Percentiles rank a stretch among this genome's conserved stretches.
phyloP scores from a whole-genome alignment of 2,888 invertebrate species.

The Thereva unica region DNA sequence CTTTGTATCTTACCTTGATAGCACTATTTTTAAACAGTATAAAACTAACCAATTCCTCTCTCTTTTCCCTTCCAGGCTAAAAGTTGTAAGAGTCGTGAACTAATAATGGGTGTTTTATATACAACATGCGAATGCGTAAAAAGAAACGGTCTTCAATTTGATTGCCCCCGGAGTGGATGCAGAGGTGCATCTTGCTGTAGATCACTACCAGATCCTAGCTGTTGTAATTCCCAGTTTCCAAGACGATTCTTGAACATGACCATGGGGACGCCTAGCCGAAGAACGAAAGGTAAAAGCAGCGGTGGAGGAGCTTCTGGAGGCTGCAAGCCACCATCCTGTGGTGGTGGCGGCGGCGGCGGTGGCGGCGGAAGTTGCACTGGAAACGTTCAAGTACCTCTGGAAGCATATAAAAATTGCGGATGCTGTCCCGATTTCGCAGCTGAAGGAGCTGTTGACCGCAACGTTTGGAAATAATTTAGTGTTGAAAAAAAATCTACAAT shows the following conservation, averaged over 20 bases:
- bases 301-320: too few species aligned
- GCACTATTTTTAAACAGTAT: neutral
- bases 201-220: constrained; percentile 54
- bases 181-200: constrained; percentile 57
- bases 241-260: constrained; percentile 28
- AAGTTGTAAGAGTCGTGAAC: constrained; percentile 58
- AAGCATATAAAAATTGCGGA: too few species aligned
- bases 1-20: constrained; percentile 23
- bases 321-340: too few species aligned
- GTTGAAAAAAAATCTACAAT: too few species aligned
- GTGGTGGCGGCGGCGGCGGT: too few species aligned
- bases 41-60: neutral
- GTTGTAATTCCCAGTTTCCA: constrained; percentile 48
- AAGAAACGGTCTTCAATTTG: constrained; percentile 61
- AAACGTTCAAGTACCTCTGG: too few species aligned
- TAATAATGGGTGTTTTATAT: constrained; percentile 57
- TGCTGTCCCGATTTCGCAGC: too few species aligned
- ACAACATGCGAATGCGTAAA: constrained; percentile 60
- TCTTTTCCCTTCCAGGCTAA: constrained; percentile 41
- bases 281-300: too few species aligned
- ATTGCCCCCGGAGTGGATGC: constrained; percentile 59
- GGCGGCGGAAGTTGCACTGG: too few species aligned
- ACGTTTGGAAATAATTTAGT: too few species aligned
- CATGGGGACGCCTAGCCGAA: constrained; percentile 25
- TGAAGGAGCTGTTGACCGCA: too few species aligned